Evolutionary conservation across 2,797 vertebrate species (phyloP), one percentile per base, ranked within the genome.

Genomic region (Rhabdomys pumilio): DNA sequence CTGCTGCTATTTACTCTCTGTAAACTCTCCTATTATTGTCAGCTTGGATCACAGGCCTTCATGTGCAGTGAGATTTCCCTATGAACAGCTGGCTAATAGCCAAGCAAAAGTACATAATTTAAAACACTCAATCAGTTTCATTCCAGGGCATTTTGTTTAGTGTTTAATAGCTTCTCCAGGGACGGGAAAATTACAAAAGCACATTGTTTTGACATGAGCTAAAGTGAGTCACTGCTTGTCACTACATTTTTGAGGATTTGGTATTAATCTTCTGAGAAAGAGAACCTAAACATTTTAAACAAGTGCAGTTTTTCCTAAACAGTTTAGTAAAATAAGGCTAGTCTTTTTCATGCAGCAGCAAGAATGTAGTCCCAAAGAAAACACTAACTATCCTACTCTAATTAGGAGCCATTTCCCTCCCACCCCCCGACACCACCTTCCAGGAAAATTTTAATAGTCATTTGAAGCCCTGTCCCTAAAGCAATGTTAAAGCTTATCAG

Each of bases 11-110:
- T 95, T 97, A 97, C 96, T 97, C 95, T 98, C 97, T 91, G 72
- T 93, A 98, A 98, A 98, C 97, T 95, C 96, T 97, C 99, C 98
- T 98, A 98, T 98, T 98, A 98, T 93, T 98, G 98, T 98, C 98
- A 98, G 97, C 59, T 82, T 97, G 98, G 98, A 99, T 98, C 96
- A 98, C 89, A 97, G 98, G 95, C 96, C 96, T 98, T 92, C 94
- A 97, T 98, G 97, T 97, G 97, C 89, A 94, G 94, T 89, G 95
- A 98, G 94, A 89, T 95, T 91, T 96, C 93, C 93, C 96, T 98
- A 97, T 31, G 69, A 98, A 97, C 86, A 93, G 95, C 96, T 98
- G 98, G 98, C 98, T 94, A 97, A 98, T 97, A 97, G 97, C 96
- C 98, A 98, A 97, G 90, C 19, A 0, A 97, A 98, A 98, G 97